Evolutionary conservation across 2,888 invertebrate genomes (phyloP).

Genomic region (Zygogramma bicolorata): DNA sequence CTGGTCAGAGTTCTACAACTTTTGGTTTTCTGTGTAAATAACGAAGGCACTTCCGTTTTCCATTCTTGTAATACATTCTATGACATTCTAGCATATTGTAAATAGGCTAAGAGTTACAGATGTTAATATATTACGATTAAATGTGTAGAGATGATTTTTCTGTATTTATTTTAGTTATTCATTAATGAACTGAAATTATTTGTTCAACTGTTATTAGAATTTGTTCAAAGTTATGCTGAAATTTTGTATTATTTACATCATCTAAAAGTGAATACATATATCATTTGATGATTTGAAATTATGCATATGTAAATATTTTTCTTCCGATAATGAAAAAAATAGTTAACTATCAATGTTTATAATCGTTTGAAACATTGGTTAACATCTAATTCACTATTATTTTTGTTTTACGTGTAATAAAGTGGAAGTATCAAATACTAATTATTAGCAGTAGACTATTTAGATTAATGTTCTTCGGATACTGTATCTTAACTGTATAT

Average conservation of each 20-base stretch:
- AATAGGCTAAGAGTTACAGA: slow-evolving; percentile 38
- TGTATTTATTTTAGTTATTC: slow-evolving; percentile 7
- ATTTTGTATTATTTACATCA: background rate
- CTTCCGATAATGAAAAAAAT: background rate
- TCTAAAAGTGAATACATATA: background rate
- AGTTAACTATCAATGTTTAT: background rate
- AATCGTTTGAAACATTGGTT: background rate
- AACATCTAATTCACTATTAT: background rate
- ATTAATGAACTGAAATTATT: background rate
- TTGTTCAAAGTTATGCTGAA: background rate
- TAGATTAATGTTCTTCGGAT: slow-evolving; percentile 36
- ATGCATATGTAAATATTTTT: slow-evolving; percentile 1
- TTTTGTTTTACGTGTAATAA: slow-evolving; percentile 16
- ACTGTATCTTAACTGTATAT: slow-evolving; percentile 43
- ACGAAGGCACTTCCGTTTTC: slow-evolving; percentile 11
- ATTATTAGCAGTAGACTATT: slow-evolving; percentile 8
- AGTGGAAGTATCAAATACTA: slow-evolving; percentile 17
- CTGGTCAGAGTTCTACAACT: background rate
- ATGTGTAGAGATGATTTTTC: background rate
- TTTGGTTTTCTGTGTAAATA: slow-evolving; percentile 27
- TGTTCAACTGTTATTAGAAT: background rate
- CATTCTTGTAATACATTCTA: background rate
- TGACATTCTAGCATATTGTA: slow-evolving; percentile 29
- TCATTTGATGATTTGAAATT: background rate
- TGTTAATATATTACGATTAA: slow-evolving; percentile 41